Evolutionary conservation across 1,140 invertebrate genomes (phyloP), one percentile per base, ranked within the genome.

Genomic region (fruit fly (Drosophila melanogaster)): DNA sequence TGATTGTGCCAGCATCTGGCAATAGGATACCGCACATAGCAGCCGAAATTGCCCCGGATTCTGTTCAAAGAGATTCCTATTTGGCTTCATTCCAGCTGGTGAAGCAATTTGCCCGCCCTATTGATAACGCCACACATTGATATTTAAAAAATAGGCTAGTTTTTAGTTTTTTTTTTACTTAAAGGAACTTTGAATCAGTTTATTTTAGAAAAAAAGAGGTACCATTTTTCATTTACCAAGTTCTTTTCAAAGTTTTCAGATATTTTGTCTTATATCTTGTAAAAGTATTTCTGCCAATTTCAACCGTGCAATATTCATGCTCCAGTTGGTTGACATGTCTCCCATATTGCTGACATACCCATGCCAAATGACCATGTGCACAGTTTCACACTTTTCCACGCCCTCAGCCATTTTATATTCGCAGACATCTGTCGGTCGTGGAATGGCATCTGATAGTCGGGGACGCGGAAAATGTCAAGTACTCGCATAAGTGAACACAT

Each of bases 371-470:
- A 41, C 26, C 37, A 62, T 59, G 35, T 62, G 60, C 14, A 57
- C 60, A 62, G 38, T 62, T 62, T 62, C 57, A 62, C 60, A 43
- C 54, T 59, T 62, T 58, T 15, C 35, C 50, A 22, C 37, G 59
- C 59, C 4, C 38, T 22, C 60, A 43, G 38, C n/a, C 26, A 62
- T 40, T 38, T 35, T 35, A 24, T 33, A 24, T 62, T 62, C 54
- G 54, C 22, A 38, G 54, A 62, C 60, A 62, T 59, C 37, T 61
- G 59, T 59, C 59, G 54, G 12, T 58, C 7, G 59, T 33, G 14
- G 24, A 61, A 58, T 41, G 54, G 11, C 53, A 30, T 61, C 24
- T 22, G 59, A 61, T 58, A 58, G 37, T 33, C 37, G 54, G 38
- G 37, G 38, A 56, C 38, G 38, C 24, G 37, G 24, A 61, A 61